Percentiles rank a stretch among this genome's conserved stretches.
These are phyloP conservation scores for Sesia bembeciformis DNA, from an alignment of 2,888 invertebrate species.

Conservation along the genomic window DNA sequence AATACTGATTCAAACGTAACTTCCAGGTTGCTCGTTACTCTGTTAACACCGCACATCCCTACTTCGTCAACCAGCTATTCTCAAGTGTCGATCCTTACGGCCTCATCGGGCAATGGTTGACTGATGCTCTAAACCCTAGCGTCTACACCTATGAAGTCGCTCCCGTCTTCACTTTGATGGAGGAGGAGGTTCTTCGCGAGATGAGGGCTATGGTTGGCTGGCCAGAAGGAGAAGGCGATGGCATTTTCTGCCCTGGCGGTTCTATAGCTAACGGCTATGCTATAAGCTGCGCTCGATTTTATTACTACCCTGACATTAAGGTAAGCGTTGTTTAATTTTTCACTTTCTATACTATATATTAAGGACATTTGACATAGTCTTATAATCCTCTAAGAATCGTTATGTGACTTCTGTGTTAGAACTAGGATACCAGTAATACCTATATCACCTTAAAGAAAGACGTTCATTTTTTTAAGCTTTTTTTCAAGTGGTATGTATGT, in stretches of 20 bases:
- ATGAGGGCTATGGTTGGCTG: constrained; percentile 88
- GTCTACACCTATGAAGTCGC: constrained; percentile 93
- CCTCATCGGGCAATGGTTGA: constrained; percentile 87
- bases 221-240: constrained; percentile 83
- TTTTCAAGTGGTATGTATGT: too few relatives aligned
- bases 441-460: too few relatives aligned
- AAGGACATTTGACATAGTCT: too few relatives aligned
- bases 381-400: too few relatives aligned
- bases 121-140: constrained; percentile 89
- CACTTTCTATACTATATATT: too few relatives aligned
- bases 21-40: constrained; percentile 79
- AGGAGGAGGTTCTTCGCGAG: constrained; percentile 84
- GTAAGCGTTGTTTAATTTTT: constrained; percentile 44
- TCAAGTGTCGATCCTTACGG: constrained; percentile 90
- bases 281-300: constrained; percentile 88
- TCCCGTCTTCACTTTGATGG: constrained; percentile 91
- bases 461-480: too few relatives aligned
- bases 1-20: not conserved
- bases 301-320: constrained; percentile 83
- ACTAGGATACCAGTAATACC: too few relatives aligned
- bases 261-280: constrained; percentile 93
- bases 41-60: constrained; percentile 92
- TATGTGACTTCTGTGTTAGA: too few relatives aligned
- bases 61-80: constrained; percentile 91
- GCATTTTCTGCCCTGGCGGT: constrained; percentile 92